A percentile compares a stretch with the other conserved stretches of the same genome.
These are phyloP conservation scores for Magallana gigas DNA, from an alignment of 1,140 invertebrate species.

Conservation along the genomic window DNA sequence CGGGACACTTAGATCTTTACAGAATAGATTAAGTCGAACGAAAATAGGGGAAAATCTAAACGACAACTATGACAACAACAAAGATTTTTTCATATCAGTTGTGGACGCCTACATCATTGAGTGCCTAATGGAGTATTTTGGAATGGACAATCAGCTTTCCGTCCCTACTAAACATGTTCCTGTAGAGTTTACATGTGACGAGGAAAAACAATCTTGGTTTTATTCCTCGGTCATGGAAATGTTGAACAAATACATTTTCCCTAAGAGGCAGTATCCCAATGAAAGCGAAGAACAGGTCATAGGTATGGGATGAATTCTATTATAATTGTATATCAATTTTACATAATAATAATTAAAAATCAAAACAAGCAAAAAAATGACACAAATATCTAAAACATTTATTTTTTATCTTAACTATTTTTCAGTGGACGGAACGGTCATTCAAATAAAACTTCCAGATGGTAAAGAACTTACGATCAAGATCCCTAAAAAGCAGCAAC, in stretches of 20 bases:
- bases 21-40: conserved; percentile 48
- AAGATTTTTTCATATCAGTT: conserved; percentile 54
- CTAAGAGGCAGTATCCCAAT: conserved; percentile 7
- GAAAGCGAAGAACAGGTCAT: neutral
- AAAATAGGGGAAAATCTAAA: conserved; percentile 56
- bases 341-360: neutral
- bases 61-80: conserved; percentile 48
- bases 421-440: conserved; percentile 7
- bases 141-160: conserved; percentile 5
- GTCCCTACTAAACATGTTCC: conserved; percentile 33
- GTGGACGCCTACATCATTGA: conserved; percentile 51
- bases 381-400: neutral
- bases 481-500: neutral
- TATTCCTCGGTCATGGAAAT: neutral
- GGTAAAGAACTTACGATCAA: neutral
- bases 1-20: conserved; percentile 45
- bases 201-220: conserved; percentile 46
- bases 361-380: neutral
- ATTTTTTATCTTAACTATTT: neutral
- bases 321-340: neutral
- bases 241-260: neutral
- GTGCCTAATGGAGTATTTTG: conserved; percentile 44
- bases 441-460: neutral
- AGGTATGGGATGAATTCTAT: neutral
- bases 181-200: conserved; percentile 3